phyloP scores from a whole-genome alignment of 2,888 invertebrate genomes.

The Thecocarcelia acutangulata region DNA sequence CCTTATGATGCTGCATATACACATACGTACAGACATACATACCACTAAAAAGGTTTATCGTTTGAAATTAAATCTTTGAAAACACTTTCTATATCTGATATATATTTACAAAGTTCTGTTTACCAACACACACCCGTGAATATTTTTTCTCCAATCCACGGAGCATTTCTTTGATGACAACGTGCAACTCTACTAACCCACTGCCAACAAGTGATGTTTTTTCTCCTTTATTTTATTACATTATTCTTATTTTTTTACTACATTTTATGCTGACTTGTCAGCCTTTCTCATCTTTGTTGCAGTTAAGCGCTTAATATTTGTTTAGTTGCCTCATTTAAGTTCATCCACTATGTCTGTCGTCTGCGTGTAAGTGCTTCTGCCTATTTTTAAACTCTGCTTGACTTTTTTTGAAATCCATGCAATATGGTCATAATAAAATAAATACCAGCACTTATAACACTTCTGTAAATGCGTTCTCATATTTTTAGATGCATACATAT shows the following conservation, averaged over 20 bases:
- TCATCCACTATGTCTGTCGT: neutral
- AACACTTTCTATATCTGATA: no score
- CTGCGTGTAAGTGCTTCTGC: neutral
- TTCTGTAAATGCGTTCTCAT: conserved; percentile 63
- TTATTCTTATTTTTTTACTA: neutral
- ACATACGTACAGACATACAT: no score
- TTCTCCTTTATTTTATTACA: neutral
- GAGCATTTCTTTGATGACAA: conserved; percentile 3
- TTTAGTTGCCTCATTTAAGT: conserved; percentile 55
- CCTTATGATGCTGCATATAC: no score
- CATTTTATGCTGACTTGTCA: conserved; percentile 35
- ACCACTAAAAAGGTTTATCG: no score
- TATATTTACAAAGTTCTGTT: no score
- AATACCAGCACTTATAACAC: conserved; percentile 63
- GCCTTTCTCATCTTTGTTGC: conserved; percentile 19
- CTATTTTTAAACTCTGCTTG: conserved; percentile 13
- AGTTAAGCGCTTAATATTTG: conserved; percentile 31
- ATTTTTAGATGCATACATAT: conserved; percentile 16
- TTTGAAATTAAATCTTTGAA: no score
- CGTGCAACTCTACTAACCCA: conserved; percentile 63
- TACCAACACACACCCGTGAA: no score
- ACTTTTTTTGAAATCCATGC: conserved; percentile 46
- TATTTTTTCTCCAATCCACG: no score
- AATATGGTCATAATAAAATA: conserved; percentile 68
- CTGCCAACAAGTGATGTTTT: conserved; percentile 38